Percentiles rank a stretch among this genome's conserved stretches.
Conservation (phyloP, 2,113 vertebrate genomes). For the Chaetodon auriga region DNA sequence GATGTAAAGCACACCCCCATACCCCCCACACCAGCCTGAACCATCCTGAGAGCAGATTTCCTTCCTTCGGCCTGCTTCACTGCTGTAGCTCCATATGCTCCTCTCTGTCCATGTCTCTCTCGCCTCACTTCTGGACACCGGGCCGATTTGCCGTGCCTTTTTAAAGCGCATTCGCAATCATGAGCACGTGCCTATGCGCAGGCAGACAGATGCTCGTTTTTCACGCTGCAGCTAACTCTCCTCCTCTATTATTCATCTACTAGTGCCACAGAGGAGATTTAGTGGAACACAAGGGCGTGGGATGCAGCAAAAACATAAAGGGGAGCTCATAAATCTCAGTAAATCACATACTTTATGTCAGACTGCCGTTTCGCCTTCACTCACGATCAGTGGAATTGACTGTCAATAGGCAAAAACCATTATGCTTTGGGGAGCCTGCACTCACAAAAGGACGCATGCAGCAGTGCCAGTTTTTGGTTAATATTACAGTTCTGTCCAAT, state of each 20-base stretch:
- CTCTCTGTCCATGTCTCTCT: not conserved
- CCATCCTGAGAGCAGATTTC: conserved; percentile 15
- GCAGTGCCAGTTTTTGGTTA: conserved; percentile 45
- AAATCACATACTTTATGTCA: conserved; percentile 47
- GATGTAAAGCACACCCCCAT: conserved; percentile 37
- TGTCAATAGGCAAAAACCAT: conserved; percentile 20
- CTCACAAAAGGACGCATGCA: conserved; percentile 34
- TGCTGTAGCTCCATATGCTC: not conserved
- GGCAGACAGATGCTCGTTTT: conserved; percentile 58
- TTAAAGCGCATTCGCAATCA: conserved; percentile 18
- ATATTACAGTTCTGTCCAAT: conserved; percentile 50
- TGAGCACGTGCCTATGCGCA: conserved; percentile 16
- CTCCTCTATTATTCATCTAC: conserved; percentile 69
- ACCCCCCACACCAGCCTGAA: conserved; percentile 13
- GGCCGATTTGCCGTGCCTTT: conserved; percentile 15
- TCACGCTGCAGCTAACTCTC: conserved; percentile 41
- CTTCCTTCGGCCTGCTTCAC: not conserved
- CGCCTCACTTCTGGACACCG: not conserved
- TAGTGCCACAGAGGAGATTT: conserved; percentile 51
- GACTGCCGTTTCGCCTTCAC: conserved; percentile 8
- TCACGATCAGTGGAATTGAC: conserved; percentile 23
- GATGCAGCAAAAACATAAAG: conserved; percentile 34
- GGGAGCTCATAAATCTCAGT: conserved; percentile 54
- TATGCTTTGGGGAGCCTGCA: conserved; percentile 8
- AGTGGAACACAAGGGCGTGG: conserved; percentile 38